Evolutionary conservation across 2,113 vertebrate genomes (phyloP), one percentile per base, ranked within the genome.

Genomic region (Oncorhynchus masou): DNA sequence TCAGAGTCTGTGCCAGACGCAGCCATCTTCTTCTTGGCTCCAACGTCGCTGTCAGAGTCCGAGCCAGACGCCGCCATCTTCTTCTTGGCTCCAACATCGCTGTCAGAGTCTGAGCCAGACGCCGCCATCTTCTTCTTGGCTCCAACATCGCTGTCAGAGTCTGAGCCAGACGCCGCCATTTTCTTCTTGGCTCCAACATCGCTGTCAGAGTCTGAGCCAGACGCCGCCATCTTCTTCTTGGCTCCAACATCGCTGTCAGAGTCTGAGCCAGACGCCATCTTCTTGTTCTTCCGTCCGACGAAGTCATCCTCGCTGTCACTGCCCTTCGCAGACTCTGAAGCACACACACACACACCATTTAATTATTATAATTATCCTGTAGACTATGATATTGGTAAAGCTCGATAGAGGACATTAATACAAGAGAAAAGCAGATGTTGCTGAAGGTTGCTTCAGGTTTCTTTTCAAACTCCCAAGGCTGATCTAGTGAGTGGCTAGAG

Each of bases 281-380:
- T 93, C 90, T 97, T 99, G 20, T 89, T 80, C 84, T 96, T 99
- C 90, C 93, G 93, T 57, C 95, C 88, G 74, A 95, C 81, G 75
- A 99, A 94, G 75, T 99, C 98, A 2, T 99, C 97, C 74, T 99
- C 98, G 0, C 98, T 99, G 0, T 99, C 98, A 0, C 98, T 99
- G 83, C 95, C 97, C 86, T 96, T 95, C 31, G 88, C 87, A 39
- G 96, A 99, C 49, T 93, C 98, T 99, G 45, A 13, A 71, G 86
- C 81, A 48, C 54, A 76, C 31, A 39, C 66, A 29, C 15, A 85
- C 81, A 48, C 54, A 77, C 29, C 2, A 51, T 51, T 16, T 54
- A 54, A 54, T 54, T 11, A 2, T 7, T 39, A 39, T 39, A 39
- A 2, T 45, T 11, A 0, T 45, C 39, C 39, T 45, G 39, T 45